Evolutionary conservation across 2,888 invertebrate genomes (phyloP).

Genomic region (Lasioglossum vierecki): DNA sequence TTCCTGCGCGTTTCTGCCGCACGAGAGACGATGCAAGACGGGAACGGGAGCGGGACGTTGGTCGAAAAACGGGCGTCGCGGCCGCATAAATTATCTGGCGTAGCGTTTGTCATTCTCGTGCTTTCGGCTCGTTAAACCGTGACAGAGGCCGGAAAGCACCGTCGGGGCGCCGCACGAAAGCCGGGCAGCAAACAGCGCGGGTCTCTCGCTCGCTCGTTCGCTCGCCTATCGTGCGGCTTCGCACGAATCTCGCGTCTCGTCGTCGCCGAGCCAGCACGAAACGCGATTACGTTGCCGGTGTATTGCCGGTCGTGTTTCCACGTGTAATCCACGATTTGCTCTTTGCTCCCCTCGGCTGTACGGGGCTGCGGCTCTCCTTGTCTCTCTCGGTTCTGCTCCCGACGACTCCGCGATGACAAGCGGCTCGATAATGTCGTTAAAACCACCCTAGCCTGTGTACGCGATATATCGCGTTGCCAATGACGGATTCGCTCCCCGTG

Average conservation of each 20-base stretch:
- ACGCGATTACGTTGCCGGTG: constrained; percentile 29
- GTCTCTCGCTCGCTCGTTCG: neutral
- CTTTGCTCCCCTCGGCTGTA: neutral
- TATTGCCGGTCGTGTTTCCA: constrained; percentile 22
- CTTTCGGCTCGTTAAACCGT: constrained; percentile 56
- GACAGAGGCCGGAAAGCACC: constrained; percentile 46
- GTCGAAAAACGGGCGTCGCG: constrained; percentile 13
- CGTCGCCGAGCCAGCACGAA: constrained; percentile 25
- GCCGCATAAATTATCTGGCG: constrained; percentile 35
- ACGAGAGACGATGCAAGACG: neutral
- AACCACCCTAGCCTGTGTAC: neutral
- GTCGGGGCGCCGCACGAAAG: constrained; percentile 57
- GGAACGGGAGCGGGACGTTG: neutral
- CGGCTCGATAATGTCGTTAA: constrained; percentile 18
- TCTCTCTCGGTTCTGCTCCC: neutral
- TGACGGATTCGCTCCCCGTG: neutral
- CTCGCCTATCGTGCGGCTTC: constrained; percentile 31
- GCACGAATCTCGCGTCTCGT: constrained; percentile 27
- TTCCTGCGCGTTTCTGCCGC: neutral
- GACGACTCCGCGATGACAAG: constrained; percentile 7
- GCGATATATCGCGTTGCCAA: neutral
- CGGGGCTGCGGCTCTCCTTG: neutral
- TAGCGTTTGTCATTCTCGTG: constrained; percentile 54
- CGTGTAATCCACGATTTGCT: constrained; percentile 32
- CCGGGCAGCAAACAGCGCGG: constrained; percentile 11